Conservation (phyloP, 2,888 invertebrate genomes). For the Allophyes oxyacanthae region DNA sequence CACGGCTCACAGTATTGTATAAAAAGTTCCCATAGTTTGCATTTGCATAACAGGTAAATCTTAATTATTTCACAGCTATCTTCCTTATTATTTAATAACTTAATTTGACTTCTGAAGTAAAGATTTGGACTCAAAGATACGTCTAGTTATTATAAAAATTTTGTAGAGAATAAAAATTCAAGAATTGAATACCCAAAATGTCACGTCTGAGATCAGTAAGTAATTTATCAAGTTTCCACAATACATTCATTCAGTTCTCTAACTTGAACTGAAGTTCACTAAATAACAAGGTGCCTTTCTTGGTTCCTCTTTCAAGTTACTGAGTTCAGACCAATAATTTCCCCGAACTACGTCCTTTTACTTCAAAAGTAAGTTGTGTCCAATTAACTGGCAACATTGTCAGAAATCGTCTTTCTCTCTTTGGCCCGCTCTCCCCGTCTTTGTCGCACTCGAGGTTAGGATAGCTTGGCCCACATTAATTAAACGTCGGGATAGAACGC, state of each 20-base stretch:
- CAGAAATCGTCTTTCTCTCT: slow-evolving; percentile 71
- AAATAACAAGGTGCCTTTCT: slow-evolving; percentile 64
- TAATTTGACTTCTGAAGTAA: slow-evolving; percentile 39
- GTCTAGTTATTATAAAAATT: slow-evolving; percentile 5
- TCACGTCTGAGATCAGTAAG: slow-evolving; percentile 25
- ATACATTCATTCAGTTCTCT: slow-evolving; percentile 58
- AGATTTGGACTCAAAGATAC: slow-evolving; percentile 7
- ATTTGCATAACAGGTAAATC: slow-evolving; percentile 45
- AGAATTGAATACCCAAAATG: background rate
- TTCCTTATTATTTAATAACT: slow-evolving; percentile 50
- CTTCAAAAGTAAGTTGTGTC: slow-evolving; percentile 76
- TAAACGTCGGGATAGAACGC: slow-evolving; percentile 85
- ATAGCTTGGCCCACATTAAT: slow-evolving; percentile 84
- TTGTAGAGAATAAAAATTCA: slow-evolving; percentile 11
- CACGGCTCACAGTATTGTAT: slow-evolving; percentile 54
- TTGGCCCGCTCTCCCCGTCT: slow-evolving; percentile 60
- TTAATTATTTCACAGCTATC: slow-evolving; percentile 53
- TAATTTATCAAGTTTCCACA: slow-evolving; percentile 47
- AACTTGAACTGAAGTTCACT: slow-evolving; percentile 63
- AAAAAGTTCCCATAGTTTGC: slow-evolving; percentile 53
- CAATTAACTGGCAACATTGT: slow-evolving; percentile 83
- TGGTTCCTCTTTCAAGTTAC: slow-evolving; percentile 66
- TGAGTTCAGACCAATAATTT: slow-evolving; percentile 74
- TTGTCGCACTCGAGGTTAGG: slow-evolving; percentile 73
- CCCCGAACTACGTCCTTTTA: slow-evolving; percentile 73